Conservation (phyloP, 2,888 invertebrate genomes). For the Fabriciana adippe region DNA sequence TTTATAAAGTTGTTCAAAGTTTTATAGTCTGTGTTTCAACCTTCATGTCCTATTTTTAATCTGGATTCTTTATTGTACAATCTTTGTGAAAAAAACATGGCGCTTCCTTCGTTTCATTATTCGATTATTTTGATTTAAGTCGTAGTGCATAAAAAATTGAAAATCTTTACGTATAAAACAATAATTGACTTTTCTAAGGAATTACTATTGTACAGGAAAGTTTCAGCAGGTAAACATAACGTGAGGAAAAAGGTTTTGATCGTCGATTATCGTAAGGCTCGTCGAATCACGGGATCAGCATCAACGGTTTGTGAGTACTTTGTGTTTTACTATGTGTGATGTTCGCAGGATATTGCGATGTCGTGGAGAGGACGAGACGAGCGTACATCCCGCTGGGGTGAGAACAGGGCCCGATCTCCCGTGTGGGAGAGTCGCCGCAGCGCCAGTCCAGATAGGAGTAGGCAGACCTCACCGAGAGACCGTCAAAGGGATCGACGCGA, state of each 20-base stretch:
- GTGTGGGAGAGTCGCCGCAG: conserved; percentile 68
- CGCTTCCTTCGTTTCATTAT: conserved; percentile 12
- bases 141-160: not conserved
- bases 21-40: no score
- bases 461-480: conserved; percentile 47
- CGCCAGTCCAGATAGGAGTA: conserved; percentile 53
- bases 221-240: conserved; percentile 63
- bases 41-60: not conserved
- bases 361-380: conserved; percentile 74
- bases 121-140: conserved; percentile 9
- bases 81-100: conserved; percentile 25
- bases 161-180: not conserved
- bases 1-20: no score
- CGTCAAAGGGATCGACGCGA: conserved; percentile 52
- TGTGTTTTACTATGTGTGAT: conserved; percentile 63
- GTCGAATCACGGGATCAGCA: conserved; percentile 41
- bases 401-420: conserved; percentile 59
- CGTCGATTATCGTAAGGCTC: conserved; percentile 44
- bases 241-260: conserved; percentile 57
- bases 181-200: conserved; percentile 11
- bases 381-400: conserved; percentile 65
- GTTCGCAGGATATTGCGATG: conserved; percentile 73
- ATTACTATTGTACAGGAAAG: conserved; percentile 23
- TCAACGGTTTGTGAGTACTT: conserved; percentile 58
- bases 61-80: not conserved